These are phyloP conservation scores for Delia radicum DNA, from an alignment of 1,140 invertebrate species.

Conservation along the genomic window DNA sequence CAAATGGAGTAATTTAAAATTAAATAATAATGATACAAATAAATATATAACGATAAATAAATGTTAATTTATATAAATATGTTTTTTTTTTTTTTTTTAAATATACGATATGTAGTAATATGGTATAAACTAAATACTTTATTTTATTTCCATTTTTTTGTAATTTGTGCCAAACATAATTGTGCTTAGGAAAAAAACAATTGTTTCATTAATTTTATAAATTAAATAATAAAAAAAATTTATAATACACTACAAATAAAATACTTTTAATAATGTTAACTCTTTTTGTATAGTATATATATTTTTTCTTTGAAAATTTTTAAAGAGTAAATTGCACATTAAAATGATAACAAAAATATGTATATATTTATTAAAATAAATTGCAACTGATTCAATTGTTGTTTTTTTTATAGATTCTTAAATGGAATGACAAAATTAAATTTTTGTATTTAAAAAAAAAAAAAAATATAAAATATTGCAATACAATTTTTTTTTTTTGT, in stretches of 20 bases:
- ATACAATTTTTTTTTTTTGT: no score
- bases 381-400: not conserved
- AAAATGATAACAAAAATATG: not conserved
- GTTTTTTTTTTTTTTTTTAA: not conserved
- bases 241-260: not conserved
- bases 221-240: not conserved
- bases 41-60: not conserved
- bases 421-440: not conserved
- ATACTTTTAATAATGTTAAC: not conserved
- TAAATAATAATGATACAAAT: not conserved
- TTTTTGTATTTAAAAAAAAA: not conserved
- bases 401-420: not conserved
- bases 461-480: not conserved
- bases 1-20: not conserved
- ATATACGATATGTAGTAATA: not conserved
- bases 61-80: not conserved
- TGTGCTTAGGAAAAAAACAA: not conserved
- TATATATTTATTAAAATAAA: not conserved
- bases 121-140: not conserved
- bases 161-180: not conserved
- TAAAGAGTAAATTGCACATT: constrained; percentile 1
- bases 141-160: not conserved
- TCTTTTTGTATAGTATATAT: not conserved
- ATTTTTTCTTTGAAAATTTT: not conserved
- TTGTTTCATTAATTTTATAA: not conserved